A percentile compares a stretch with the other conserved stretches of the same genome.
These are phyloP conservation scores for Neostethus bicornis DNA, from an alignment of 2,797 vertebrate genomes.

Conservation along the genomic window DNA sequence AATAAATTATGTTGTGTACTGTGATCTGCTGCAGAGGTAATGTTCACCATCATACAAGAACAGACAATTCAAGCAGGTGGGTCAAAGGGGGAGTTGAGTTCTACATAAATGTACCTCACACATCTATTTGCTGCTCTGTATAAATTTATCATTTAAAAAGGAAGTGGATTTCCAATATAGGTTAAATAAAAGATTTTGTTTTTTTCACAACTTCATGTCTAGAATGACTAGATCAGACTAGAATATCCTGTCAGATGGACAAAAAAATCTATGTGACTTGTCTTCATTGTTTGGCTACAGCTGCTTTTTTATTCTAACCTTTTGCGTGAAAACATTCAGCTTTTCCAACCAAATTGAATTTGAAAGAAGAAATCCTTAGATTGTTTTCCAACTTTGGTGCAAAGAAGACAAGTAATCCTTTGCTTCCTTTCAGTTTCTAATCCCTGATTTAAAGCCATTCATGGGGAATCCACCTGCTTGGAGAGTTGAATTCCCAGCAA, in stretches of 20 bases:
- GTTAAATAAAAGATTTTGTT: too few species aligned
- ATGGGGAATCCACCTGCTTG: constrained; percentile 66
- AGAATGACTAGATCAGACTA: background rate
- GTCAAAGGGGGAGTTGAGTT: background rate
- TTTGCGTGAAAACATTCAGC: background rate
- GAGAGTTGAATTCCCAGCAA: constrained; percentile 47
- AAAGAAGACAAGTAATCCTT: constrained; percentile 64
- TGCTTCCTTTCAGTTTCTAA: constrained; percentile 65
- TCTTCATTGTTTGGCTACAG: background rate
- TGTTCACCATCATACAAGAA: constrained; percentile 45
- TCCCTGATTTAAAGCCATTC: constrained; percentile 56
- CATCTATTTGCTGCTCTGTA: too few species aligned
- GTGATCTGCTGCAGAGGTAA: constrained; percentile 57
- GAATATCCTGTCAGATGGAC: background rate
- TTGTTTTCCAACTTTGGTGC: constrained; percentile 39
- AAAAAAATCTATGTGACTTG: background rate
- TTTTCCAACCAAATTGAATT: constrained; percentile 22
- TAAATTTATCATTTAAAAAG: too few species aligned
- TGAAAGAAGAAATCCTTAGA: constrained; percentile 31
- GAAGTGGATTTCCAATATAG: too few species aligned
- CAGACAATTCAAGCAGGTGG: constrained; percentile 27
- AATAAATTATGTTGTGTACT: constrained; percentile 69
- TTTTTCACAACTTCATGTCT: background rate
- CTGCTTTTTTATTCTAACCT: background rate
- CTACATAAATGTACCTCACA: too few species aligned